Evolutionary conservation across 1,140 invertebrate species (phyloP).

Genomic region (Anastrepha obliqua): DNA sequence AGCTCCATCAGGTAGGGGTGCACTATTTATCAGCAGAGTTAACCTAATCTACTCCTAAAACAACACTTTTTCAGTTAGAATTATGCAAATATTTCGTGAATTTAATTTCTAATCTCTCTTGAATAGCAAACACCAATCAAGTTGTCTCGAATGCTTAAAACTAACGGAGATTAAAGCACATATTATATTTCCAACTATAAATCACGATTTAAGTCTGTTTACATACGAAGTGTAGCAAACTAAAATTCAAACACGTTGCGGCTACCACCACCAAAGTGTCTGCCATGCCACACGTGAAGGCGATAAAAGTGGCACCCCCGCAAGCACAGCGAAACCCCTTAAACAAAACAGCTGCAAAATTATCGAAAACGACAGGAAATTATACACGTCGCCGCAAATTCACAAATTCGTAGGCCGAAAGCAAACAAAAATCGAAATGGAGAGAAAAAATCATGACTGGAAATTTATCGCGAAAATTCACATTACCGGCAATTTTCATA

Average conservation of each 20-base stretch:
- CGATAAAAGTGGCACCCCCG: slow-evolving; percentile 51
- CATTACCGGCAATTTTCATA: slow-evolving; percentile 50
- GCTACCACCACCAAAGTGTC: slow-evolving; percentile 37
- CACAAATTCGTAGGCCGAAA: slow-evolving; percentile 32
- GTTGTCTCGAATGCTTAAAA: slow-evolving; percentile 13
- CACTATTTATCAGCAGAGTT: too few relatives aligned
- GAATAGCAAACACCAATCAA: slow-evolving; percentile 47
- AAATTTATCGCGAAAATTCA: slow-evolving; percentile 51
- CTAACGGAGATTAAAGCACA: slow-evolving; percentile 41
- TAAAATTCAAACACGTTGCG: neutral
- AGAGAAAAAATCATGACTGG: slow-evolving; percentile 4
- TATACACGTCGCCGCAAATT: slow-evolving; percentile 34
- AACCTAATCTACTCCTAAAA: too few relatives aligned
- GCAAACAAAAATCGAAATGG: neutral
- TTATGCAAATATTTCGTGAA: slow-evolving; percentile 14
- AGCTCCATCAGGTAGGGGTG: too few relatives aligned
- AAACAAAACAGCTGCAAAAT: slow-evolving; percentile 49
- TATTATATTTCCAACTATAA: slow-evolving; percentile 39
- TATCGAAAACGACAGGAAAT: slow-evolving; percentile 51
- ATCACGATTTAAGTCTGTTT: slow-evolving; percentile 49
- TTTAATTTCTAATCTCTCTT: slow-evolving; percentile 42
- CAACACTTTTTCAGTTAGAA: slow-evolving; percentile 1
- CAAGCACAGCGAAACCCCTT: slow-evolving; percentile 37
- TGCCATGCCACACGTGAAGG: slow-evolving; percentile 48
- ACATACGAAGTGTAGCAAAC: slow-evolving; percentile 41